Conservation (phyloP, 2,888 invertebrate species). For the Acronicta psi region DNA sequence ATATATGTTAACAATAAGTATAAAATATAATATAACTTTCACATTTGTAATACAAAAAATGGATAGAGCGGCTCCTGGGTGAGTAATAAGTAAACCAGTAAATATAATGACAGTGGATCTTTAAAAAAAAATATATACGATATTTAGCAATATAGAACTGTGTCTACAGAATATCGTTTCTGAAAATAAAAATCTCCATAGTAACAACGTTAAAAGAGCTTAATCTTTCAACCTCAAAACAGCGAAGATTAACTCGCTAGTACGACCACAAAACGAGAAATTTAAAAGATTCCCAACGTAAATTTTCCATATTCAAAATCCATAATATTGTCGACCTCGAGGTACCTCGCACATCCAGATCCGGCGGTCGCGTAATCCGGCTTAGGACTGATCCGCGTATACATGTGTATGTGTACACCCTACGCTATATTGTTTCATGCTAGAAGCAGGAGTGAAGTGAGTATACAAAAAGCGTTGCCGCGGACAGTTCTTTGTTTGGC, state of each 20-base stretch:
- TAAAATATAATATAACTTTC: no score
- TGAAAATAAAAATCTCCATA: neutral
- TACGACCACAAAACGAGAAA: slow-evolving; percentile 38
- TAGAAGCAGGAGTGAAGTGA: slow-evolving; percentile 19
- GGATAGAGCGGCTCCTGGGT: no score
- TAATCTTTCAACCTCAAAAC: neutral
- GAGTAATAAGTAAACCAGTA: no score
- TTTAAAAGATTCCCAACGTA: slow-evolving; percentile 51
- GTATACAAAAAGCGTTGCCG: slow-evolving; percentile 6
- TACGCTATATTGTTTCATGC: slow-evolving; percentile 62
- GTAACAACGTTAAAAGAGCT: neutral
- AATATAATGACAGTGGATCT: no score
- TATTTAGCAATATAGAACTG: no score
- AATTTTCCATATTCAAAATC: slow-evolving; percentile 70
- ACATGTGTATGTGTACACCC: slow-evolving; percentile 62
- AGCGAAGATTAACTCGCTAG: slow-evolving; percentile 15
- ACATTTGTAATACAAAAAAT: no score
- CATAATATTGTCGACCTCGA: slow-evolving; percentile 78
- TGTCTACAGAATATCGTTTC: no score
- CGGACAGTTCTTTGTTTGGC: no score
- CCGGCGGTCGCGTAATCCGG: slow-evolving; percentile 84
- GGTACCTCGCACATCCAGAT: slow-evolving; percentile 71
- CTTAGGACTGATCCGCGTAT: slow-evolving; percentile 79
- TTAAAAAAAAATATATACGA: no score
- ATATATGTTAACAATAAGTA: neutral